A percentile compares a stretch with the other conserved stretches of the same genome.
These are phyloP conservation scores for Hestina assimilis DNA, from an alignment of 1,140 invertebrate genomes.

Conservation along the genomic window DNA sequence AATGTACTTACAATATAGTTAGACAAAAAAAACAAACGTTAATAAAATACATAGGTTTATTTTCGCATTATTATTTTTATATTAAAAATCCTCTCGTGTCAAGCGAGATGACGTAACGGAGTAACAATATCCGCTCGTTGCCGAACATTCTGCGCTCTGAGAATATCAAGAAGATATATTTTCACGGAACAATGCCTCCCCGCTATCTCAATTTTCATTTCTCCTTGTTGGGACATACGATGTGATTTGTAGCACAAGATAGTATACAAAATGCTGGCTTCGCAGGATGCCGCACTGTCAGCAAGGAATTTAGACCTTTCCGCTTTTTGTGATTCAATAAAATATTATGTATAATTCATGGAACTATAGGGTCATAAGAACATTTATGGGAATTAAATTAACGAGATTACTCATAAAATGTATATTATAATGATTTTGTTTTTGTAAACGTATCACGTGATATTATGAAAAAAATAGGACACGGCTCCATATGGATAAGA, in stretches of 20 bases:
- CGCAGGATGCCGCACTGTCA: constrained; percentile 54
- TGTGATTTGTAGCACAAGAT: constrained; percentile 73
- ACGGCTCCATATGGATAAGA: too few relatives aligned
- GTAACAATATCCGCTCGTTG: constrained; percentile 64
- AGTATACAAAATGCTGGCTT: constrained; percentile 68
- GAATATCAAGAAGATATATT: too few relatives aligned
- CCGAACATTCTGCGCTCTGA: constrained; percentile 53
- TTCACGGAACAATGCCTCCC: constrained; percentile 69
- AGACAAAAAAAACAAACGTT: too few relatives aligned
- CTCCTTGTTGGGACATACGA: too few relatives aligned
- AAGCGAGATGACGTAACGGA: constrained; percentile 50
- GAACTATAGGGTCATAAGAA: too few relatives aligned
- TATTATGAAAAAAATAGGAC: too few relatives aligned
- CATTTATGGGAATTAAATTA: neutral
- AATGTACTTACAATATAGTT: too few relatives aligned
- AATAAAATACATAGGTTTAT: too few relatives aligned
- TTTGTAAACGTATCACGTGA: too few relatives aligned
- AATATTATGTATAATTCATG: neutral
- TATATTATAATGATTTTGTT: too few relatives aligned
- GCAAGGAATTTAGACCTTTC: constrained; percentile 26
- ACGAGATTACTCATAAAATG: too few relatives aligned
- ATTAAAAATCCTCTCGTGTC: constrained; percentile 29
- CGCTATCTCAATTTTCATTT: constrained; percentile 75
- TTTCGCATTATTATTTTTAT: neutral
- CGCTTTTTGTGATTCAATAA: neutral